These are phyloP conservation scores for Toxotes lorentzi DNA, from an alignment of 2,797 vertebrate species.

Conservation along the genomic window DNA sequence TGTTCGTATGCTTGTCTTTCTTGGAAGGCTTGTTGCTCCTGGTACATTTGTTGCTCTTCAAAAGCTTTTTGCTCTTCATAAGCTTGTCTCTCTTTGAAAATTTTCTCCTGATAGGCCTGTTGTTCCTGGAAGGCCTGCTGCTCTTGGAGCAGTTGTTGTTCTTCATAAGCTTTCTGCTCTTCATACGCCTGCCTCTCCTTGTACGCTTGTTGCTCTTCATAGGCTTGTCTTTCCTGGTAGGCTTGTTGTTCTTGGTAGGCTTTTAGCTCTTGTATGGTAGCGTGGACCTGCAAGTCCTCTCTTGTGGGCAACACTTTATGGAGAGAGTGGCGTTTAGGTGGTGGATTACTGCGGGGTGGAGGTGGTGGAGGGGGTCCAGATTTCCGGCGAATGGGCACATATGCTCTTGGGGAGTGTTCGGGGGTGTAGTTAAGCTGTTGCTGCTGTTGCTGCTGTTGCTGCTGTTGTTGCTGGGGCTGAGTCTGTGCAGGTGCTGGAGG, in stretches of 20 bases:
- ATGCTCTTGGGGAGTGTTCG: conserved; percentile 79
- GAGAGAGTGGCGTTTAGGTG: conserved; percentile 86
- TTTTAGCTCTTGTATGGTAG: conserved; percentile 81
- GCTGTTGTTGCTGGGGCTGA: conserved; percentile 63
- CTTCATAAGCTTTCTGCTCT: conserved; percentile 77
- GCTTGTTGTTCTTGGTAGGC: conserved; percentile 76
- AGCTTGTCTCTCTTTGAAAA: conserved; percentile 76
- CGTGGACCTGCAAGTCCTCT: conserved; percentile 82
- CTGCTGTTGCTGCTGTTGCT: conserved; percentile 25
- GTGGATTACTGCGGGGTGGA: conserved; percentile 82
- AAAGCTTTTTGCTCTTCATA: conserved; percentile 75
- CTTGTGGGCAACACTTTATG: conserved; percentile 83
- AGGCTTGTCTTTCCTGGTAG: conserved; percentile 71
- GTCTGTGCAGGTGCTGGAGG: conserved; percentile 56
- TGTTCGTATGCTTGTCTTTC: conserved; percentile 75
- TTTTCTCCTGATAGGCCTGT: conserved; percentile 70
- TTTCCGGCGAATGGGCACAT: conserved; percentile 84
- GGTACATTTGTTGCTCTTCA: conserved; percentile 75
- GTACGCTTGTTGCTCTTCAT: conserved; percentile 78
- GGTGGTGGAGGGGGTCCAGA: conserved; percentile 87
- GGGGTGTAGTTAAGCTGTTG: conserved; percentile 73
- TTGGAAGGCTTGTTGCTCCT: conserved; percentile 72
- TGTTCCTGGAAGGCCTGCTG: conserved; percentile 79
- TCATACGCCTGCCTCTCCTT: conserved; percentile 79
- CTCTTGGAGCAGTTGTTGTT: conserved; percentile 75